A percentile compares a stretch with the other conserved stretches of the same genome.
phyloP scores from a whole-genome alignment of 2,888 invertebrate genomes.

The Andricus curvator region DNA sequence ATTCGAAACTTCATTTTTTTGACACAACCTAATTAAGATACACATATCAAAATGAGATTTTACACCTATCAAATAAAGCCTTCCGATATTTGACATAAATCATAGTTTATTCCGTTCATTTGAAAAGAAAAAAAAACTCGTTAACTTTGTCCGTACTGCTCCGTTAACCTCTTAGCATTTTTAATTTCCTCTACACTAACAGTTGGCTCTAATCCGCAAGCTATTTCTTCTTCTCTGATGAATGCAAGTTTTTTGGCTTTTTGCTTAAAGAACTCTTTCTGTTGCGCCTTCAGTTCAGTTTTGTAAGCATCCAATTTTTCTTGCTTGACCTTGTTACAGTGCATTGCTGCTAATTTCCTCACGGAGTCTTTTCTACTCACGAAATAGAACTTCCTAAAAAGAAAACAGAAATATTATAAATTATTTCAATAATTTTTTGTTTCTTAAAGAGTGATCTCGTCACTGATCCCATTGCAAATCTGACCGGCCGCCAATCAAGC shows the following conservation, averaged over 20 bases:
- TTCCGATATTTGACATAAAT: neutral
- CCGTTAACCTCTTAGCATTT: constrained; percentile 80
- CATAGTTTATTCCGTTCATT: neutral
- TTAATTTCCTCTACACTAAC: constrained; percentile 85
- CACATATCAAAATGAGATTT: neutral
- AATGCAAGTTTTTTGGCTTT: constrained; percentile 86
- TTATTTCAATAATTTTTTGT: neutral
- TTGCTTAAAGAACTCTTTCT: constrained; percentile 86
- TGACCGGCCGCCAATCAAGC: neutral
- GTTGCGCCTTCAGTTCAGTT: constrained; percentile 84
- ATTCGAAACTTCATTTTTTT: too few relatives aligned
- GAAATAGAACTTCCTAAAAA: neutral
- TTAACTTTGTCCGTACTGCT: constrained; percentile 72
- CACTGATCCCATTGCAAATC: neutral
- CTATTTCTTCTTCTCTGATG: constrained; percentile 87
- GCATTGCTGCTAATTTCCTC: constrained; percentile 84
- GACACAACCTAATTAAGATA: neutral
- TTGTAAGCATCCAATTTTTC: constrained; percentile 84
- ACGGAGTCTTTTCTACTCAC: constrained; percentile 87
- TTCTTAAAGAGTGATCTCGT: neutral
- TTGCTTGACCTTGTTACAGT: constrained; percentile 85
- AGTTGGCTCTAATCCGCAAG: constrained; percentile 83
- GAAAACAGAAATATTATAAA: neutral
- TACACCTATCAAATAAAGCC: neutral
- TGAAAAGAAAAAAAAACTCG: neutral